A percentile compares a stretch with the other conserved stretches of the same genome.
Conservation (phyloP, 2,888 invertebrate species). For the Hypolimnas misippus region DNA sequence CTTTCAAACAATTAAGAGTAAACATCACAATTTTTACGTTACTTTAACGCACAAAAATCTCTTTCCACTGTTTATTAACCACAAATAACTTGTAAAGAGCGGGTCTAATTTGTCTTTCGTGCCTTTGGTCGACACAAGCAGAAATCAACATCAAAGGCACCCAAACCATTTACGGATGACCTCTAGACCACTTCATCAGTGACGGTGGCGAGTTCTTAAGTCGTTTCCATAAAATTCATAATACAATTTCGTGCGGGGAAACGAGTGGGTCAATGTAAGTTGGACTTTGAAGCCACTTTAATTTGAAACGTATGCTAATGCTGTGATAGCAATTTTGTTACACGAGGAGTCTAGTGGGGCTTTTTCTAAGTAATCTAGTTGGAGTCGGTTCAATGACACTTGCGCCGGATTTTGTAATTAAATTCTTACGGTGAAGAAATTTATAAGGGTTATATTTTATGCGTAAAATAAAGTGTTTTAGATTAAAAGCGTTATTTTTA, state of each 20-base stretch:
- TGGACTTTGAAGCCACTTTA: conserved; percentile 19
- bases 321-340: conserved; percentile 26
- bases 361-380: conserved; percentile 20
- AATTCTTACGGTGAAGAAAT: not conserved
- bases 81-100: conserved; percentile 18
- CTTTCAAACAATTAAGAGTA: conserved; percentile 4
- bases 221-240: conserved; percentile 11
- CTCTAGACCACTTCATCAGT: conserved; percentile 7
- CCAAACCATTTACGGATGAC: not conserved
- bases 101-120: conserved; percentile 31
- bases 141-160: conserved; percentile 33
- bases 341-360: conserved; percentile 9
- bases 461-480: too few relatives aligned
- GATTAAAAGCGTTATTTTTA: too few relatives aligned
- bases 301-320: conserved; percentile 30
- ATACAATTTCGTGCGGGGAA: not conserved
- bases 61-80: conserved; percentile 20
- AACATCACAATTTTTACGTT: not conserved
- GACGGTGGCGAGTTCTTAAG: not conserved
- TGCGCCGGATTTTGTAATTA: not conserved
- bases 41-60: not conserved
- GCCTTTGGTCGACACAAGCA: conserved; percentile 23
- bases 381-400: conserved; percentile 1
- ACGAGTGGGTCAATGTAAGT: conserved; percentile 7
- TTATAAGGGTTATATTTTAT: not conserved